These are phyloP conservation scores for Onychomys leucogaster DNA, from an alignment of 2,797 vertebrate species.

Conservation along the genomic window DNA sequence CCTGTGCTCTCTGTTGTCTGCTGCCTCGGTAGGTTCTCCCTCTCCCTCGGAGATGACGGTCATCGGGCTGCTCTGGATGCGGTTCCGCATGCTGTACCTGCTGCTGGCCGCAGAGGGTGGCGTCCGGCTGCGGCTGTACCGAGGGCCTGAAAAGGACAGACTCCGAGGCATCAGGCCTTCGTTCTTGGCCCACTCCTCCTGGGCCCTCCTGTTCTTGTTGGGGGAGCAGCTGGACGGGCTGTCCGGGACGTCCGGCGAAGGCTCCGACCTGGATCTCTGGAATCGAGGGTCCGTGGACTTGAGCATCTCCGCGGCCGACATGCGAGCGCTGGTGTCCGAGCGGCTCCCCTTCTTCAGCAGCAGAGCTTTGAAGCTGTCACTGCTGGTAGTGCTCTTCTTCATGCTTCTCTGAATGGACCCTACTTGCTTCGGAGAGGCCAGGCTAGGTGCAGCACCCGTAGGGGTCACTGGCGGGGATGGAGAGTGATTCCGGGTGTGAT, in stretches of 20 bases:
- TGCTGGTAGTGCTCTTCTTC: constrained; percentile 97
- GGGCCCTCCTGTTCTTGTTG: constrained; percentile 88
- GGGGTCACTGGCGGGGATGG: constrained; percentile 90
- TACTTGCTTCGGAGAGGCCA: constrained; percentile 89
- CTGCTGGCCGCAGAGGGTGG: constrained; percentile 98
- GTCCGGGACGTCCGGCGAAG: constrained; percentile 83
- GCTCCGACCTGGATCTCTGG: constrained; percentile 91
- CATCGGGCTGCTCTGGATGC: constrained; percentile 99
- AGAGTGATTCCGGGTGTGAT: constrained; percentile 90
- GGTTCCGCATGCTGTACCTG: constrained; percentile 94
- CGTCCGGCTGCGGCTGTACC: constrained; percentile 94
- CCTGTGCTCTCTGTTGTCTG: constrained; percentile 78
- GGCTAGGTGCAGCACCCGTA: constrained; percentile 83
- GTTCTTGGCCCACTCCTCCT: constrained; percentile 94
- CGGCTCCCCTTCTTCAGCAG: constrained; percentile 97
- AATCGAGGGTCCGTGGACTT: constrained; percentile 95
- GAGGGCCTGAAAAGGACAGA: constrained; percentile 90
- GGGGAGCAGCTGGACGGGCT: constrained; percentile 91
- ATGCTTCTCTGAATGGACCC: constrained; percentile 95
- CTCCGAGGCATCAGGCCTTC: constrained; percentile 92
- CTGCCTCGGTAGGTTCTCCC: constrained; percentile 89
- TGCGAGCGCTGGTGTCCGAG: constrained; percentile 94
- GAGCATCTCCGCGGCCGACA: constrained; percentile 98
- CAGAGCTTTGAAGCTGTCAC: constrained; percentile 98
- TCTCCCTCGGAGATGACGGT: constrained; percentile 98